A percentile compares a stretch with the other conserved stretches of the same genome.
These are phyloP conservation scores for Cryptocephalus moraei DNA, from an alignment of 2,888 invertebrate species.

Conservation along the genomic window DNA sequence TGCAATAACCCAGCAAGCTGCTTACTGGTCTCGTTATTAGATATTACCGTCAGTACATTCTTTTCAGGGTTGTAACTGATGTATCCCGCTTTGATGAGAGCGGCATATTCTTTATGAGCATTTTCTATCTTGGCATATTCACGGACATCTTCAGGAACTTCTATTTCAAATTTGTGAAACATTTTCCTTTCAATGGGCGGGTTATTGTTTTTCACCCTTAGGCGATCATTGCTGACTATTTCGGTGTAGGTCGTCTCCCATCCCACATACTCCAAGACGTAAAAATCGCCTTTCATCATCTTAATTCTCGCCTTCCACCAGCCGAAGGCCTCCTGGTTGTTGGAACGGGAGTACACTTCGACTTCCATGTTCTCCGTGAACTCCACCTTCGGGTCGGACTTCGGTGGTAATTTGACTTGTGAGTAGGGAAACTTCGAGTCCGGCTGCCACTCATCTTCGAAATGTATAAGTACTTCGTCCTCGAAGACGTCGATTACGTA, in stretches of 20 bases:
- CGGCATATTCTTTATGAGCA: conserved; percentile 89
- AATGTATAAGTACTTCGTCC: conserved; percentile 86
- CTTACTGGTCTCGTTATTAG: conserved; percentile 67
- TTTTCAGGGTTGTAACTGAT: conserved; percentile 83
- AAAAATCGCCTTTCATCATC: conserved; percentile 92
- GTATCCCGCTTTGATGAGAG: conserved; percentile 81
- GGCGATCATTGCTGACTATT: conserved; percentile 81
- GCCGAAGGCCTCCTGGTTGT: conserved; percentile 84
- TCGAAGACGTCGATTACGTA: conserved; percentile 88
- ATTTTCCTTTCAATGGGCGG: conserved; percentile 79
- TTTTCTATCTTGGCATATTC: conserved; percentile 69
- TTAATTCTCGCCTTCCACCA: conserved; percentile 96
- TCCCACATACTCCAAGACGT: conserved; percentile 85
- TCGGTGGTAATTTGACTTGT: conserved; percentile 84
- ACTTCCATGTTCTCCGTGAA: conserved; percentile 86
- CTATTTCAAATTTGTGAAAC: conserved; percentile 87
- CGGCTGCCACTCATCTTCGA: conserved; percentile 96
- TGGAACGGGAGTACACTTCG: conserved; percentile 83
- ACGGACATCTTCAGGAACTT: conserved; percentile 88
- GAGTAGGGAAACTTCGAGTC: conserved; percentile 86
- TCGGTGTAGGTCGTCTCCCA: conserved; percentile 89
- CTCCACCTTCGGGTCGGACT: conserved; percentile 53
- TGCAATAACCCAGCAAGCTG: conserved; percentile 85
- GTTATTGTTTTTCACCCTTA: conserved; percentile 79
- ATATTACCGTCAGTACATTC: conserved; percentile 75